Conservation (phyloP, 2,113 vertebrate species). For the Speoplatyrhinus poulsoni region DNA sequence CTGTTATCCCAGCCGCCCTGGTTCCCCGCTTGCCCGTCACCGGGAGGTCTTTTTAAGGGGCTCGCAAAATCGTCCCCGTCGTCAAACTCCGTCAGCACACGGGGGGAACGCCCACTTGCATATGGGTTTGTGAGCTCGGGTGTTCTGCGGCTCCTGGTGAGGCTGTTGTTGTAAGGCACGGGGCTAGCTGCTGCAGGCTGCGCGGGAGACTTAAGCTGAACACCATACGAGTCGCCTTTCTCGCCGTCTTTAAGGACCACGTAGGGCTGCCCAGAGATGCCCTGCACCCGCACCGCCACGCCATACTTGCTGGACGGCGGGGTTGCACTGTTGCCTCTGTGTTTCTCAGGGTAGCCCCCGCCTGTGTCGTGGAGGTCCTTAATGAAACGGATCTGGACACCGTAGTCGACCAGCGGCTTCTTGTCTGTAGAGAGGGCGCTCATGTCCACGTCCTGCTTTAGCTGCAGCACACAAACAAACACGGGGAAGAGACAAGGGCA, state of each 20-base stretch:
- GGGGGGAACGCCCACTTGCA: slow-evolving; percentile 56
- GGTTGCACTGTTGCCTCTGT: slow-evolving; percentile 45
- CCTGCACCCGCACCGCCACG: slow-evolving; percentile 91
- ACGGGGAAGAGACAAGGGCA: slow-evolving; percentile 9
- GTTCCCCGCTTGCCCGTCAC: slow-evolving; percentile 75
- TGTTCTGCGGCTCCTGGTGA: slow-evolving; percentile 20
- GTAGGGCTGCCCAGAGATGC: slow-evolving; percentile 93
- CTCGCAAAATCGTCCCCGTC: slow-evolving; percentile 63
- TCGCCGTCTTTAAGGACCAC: slow-evolving; percentile 93
- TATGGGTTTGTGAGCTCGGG: slow-evolving; percentile 44
- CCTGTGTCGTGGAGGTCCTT: slow-evolving; percentile 82
- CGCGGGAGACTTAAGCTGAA: slow-evolving; percentile 73
- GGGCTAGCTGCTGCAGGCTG: slow-evolving; percentile 55
- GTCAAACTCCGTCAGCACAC: slow-evolving; percentile 73
- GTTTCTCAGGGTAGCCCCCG: slow-evolving; percentile 60
- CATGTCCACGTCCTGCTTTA: slow-evolving; percentile 63
- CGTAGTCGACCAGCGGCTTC: slow-evolving; percentile 84
- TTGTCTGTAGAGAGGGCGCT: slow-evolving; percentile 75
- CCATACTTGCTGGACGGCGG: slow-evolving; percentile 84
- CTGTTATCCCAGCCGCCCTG: slow-evolving; percentile 50
- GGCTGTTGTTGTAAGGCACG: slow-evolving; percentile 61
- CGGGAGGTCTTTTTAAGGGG: slow-evolving; percentile 74
- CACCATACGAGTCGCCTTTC: slow-evolving; percentile 87
- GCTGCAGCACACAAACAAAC: background rate
- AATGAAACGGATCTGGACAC: slow-evolving; percentile 96